Evolutionary conservation across 2,888 invertebrate genomes (phyloP).

Genomic region (Epistrophe grossulariae): DNA sequence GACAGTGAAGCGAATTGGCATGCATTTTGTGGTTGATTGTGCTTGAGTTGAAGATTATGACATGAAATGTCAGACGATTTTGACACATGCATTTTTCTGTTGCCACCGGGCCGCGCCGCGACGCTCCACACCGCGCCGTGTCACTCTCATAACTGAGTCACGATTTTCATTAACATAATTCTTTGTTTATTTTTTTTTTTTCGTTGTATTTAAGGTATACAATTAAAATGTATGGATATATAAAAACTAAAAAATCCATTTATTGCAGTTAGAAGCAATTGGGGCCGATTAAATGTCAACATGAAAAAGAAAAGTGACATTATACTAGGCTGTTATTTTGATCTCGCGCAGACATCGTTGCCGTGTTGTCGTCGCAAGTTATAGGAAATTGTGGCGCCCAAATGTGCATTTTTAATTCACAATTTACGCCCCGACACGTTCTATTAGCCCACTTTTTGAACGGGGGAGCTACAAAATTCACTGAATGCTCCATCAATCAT

Average conservation of each 20-base stretch:
- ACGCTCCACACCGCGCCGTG: background rate
- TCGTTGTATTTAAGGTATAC: background rate
- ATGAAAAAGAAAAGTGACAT: conserved; percentile 44
- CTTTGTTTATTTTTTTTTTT: conserved; percentile 31
- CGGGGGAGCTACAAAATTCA: conserved; percentile 43
- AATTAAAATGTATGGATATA: conserved; percentile 49
- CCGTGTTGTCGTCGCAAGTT: conserved; percentile 8
- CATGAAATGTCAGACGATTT: conserved; percentile 65
- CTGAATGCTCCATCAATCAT: conserved; percentile 64
- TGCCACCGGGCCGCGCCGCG: background rate
- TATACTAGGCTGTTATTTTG: conserved; percentile 36
- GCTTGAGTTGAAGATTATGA: conserved; percentile 61
- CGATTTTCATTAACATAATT: conserved; percentile 69
- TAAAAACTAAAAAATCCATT: conserved; percentile 13
- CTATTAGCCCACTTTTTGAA: conserved; percentile 51
- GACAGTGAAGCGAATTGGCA: conserved; percentile 37
- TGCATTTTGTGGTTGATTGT: conserved; percentile 67
- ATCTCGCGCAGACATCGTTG: conserved; percentile 36
- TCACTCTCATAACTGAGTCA: conserved; percentile 65
- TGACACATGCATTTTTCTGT: conserved; percentile 45
- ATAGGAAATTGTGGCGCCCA: conserved; percentile 40
- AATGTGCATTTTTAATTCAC: conserved; percentile 50
- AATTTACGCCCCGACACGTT: conserved; percentile 21
- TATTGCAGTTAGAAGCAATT: conserved; percentile 29
- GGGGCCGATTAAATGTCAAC: conserved; percentile 59